Percentiles rank a stretch among this genome's conserved stretches.
These are phyloP conservation scores for Lordiphosa collinella DNA, from an alignment of 1,140 invertebrate species.

Conservation along the genomic window DNA sequence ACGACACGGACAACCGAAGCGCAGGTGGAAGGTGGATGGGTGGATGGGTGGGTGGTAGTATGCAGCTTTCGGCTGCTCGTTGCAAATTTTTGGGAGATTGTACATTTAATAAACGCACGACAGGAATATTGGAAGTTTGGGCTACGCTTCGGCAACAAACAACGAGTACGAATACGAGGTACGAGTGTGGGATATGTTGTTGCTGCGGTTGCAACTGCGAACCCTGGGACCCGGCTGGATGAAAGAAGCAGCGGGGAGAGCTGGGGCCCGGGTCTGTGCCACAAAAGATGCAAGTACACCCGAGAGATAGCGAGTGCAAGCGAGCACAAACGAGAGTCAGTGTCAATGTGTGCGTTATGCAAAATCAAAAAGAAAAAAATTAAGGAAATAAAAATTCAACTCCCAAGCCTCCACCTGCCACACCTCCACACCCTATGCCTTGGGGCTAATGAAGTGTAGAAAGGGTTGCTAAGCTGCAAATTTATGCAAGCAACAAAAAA, in stretches of 20 bases:
- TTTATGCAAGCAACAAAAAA: slow-evolving; percentile 11
- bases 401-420: no score
- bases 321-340: slow-evolving; percentile 7
- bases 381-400: background rate
- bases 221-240: background rate
- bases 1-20: slow-evolving; percentile 14
- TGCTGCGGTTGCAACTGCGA: slow-evolving; percentile 5
- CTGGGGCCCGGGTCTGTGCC: background rate
- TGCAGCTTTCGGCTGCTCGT: slow-evolving; percentile 24
- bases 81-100: slow-evolving; percentile 37
- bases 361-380: slow-evolving; percentile 1
- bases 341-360: slow-evolving; percentile 6
- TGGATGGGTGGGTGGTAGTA: background rate
- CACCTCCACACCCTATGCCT: background rate
- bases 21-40: background rate
- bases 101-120: slow-evolving; percentile 53
- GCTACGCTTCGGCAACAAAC: slow-evolving; percentile 3
- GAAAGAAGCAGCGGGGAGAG: background rate
- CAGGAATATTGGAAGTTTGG: slow-evolving; percentile 45
- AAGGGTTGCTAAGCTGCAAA: slow-evolving; percentile 40
- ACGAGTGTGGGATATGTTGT: slow-evolving; percentile 16
- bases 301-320: slow-evolving; percentile 12
- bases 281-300: background rate
- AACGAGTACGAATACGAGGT: background rate
- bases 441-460: slow-evolving; percentile 42